These are phyloP conservation scores for Macrotrachela quadricornifera DNA, from an alignment of 1,140 invertebrate genomes.

Conservation along the genomic window DNA sequence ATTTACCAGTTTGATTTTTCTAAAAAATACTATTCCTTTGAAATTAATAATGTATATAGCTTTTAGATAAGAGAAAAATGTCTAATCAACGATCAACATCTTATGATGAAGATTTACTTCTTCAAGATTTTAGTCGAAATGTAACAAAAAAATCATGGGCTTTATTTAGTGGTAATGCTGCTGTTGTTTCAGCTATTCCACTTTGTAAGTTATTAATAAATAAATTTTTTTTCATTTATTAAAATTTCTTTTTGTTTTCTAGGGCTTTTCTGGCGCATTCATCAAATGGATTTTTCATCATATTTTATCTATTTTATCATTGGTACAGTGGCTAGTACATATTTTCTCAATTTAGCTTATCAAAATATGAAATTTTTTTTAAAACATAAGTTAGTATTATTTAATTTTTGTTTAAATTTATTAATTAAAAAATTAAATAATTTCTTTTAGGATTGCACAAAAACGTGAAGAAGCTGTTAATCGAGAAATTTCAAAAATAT, in stretches of 20 bases:
- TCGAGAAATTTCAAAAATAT: slow-evolving; percentile 40
- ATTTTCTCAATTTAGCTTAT: slow-evolving; percentile 79
- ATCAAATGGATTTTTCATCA: slow-evolving; percentile 75
- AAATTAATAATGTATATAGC: no score
- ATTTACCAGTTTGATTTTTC: no score
- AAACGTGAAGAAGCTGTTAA: slow-evolving; percentile 86
- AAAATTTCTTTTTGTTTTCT: slow-evolving; percentile 18
- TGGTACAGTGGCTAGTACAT: slow-evolving; percentile 65
- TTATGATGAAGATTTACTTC: slow-evolving; percentile 70
- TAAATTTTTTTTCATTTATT: background rate
- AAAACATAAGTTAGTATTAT: slow-evolving; percentile 62
- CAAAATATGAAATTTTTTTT: slow-evolving; percentile 92
- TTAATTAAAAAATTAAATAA: slow-evolving; percentile 8
- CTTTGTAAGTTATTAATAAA: slow-evolving; percentile 52
- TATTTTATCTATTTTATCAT: slow-evolving; percentile 61
- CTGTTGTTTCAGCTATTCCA: slow-evolving; percentile 82
- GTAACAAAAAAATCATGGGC: slow-evolving; percentile 90
- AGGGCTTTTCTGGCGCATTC: slow-evolving; percentile 97
- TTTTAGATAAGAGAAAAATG: no score
- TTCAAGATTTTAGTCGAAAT: slow-evolving; percentile 92
- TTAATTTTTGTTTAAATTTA: background rate
- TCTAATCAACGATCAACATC: no score
- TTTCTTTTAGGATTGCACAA: slow-evolving; percentile 47
- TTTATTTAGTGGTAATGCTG: slow-evolving; percentile 88
- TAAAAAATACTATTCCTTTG: no score